Evolutionary conservation across 2,888 invertebrate species (phyloP), one percentile per base, ranked within the genome.

Genomic region (Drosophila histrio): DNA sequence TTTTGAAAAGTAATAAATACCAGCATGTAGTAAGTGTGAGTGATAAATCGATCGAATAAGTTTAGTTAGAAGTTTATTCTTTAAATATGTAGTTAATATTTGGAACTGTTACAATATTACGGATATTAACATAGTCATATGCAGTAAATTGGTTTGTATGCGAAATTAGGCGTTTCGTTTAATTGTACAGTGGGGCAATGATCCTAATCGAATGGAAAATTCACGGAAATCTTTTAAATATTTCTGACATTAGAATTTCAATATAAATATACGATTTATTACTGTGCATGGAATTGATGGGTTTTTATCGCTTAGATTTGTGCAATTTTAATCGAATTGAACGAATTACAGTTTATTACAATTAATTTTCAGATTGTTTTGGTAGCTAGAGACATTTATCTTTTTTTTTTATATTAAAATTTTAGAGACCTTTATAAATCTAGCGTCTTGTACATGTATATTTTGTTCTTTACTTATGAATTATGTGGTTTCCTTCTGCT

Each of bases 101-200:
- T 87, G 87, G 75, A 81, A 84, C 85, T 77, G 75, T 84, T 87
- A 81, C 81, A 87, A 72, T 81, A 77, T 77, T 75, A 61, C 66
- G 69, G 65, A 62, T 67, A 69, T 66, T 67, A 69, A 72, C 74
- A 77, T 80, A 71, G 50, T 59, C 62, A 39, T 54, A 57, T 63
- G 78, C 61, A 46, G 21, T 57, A 28, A 46, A 43, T 70, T 59
- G 54, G 34, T 50, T 80, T 58, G 66, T 34, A 39, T 65, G 64
- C 41, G 41, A 78, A 73, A 67, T 74, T 60, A 60, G 66, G 60
- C 75, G 44, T 34, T 53, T 71, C 26, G 26, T n/a, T 19, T 36
- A 30, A 43, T 24, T 39, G 24, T 46, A 46, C 19, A 43, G 17
- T 38, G 13, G 9, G 43, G 11, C 32, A 28, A 46, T 36, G 21